Evolutionary conservation across 2,797 vertebrate species (phyloP).

Genomic region (Smutsia temminckii): DNA sequence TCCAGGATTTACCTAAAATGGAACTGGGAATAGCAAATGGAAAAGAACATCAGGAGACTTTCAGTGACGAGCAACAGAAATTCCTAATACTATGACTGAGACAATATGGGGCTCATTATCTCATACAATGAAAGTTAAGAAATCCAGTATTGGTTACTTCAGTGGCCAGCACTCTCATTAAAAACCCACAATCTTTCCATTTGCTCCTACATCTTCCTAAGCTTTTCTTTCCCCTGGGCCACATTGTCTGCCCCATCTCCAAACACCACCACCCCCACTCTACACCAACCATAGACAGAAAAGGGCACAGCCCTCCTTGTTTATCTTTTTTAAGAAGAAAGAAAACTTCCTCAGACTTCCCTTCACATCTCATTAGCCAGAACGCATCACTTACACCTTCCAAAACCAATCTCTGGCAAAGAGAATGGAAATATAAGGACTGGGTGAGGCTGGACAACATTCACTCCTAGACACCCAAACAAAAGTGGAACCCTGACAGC

Average conservation of each 20-base stretch:
- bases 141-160: background rate
- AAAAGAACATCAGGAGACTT: background rate
- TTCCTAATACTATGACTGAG: background rate
- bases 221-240: background rate
- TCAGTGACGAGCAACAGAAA: background rate
- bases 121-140: background rate
- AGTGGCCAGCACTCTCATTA: background rate
- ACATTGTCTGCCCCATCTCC: fast-evolving
- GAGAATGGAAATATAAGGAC: background rate
- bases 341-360: background rate
- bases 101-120: background rate
- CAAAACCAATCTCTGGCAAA: background rate
- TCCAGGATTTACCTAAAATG: background rate
- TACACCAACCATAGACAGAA: background rate
- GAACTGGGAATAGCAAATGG: background rate
- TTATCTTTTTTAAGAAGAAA: background rate
- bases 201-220: background rate
- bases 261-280: fast-evolving
- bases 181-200: background rate
- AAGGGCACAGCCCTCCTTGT: background rate
- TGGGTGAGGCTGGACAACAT: background rate
- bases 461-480: background rate
- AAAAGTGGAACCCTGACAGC: background rate
- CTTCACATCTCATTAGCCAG: background rate
- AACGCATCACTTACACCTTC: background rate